Base-by-base conservation (phyloP, 2,113 vertebrate genomes). In the Spea multiplicata region DNA sequence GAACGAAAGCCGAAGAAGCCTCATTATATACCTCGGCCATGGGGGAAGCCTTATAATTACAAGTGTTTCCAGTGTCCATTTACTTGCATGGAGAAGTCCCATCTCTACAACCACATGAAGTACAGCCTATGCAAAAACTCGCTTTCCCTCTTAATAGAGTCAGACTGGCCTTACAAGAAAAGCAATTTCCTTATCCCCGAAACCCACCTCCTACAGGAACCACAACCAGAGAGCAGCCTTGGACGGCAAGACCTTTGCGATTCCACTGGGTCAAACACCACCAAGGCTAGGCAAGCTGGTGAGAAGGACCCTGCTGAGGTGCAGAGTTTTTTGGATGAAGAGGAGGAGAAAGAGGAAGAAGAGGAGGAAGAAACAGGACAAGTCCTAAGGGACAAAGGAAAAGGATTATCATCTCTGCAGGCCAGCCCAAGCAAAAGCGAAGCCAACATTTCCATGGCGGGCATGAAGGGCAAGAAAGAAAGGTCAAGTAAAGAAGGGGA, bases 21-120 rank as follows among this genome's bases (percentile, higher is more conserved):
- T 0, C 97, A 99, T 84, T 99, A 99, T 74, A 98, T 99, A 74
- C 97, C 97, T 0, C 88, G 97, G 59, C 97, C 97, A 0, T 98
- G 97, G 94, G 97, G 97, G 6, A 99, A 99, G 72, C 97, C 97
- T 0, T 99, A 98, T 90, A 99, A 99, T 84, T 99, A 99, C 91
- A 99, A 99, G 82, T 99, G 97, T 75, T 99, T 99, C 90, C 97
- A 99, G 86, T 99, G 97, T 7, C 97, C 97, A 8, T 99, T 99
- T 91, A 99, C 97, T 55, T 99, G 97, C 92, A 96, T 99, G 94
- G 97, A 99, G 91, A 99, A 99, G 84, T 98, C 97, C 0, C 97
- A 99, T 82, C 95, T 99, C 5, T 99, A 99, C 90, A 99, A 99
- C 89, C 97, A 99, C 85, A 99, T 99, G 97, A 99, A 99, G 90